Percentiles rank a stretch among this genome's conserved stretches.
These are phyloP conservation scores for Oplegnathus fasciatus DNA, from an alignment of 2,113 vertebrate genomes.

Conservation along the genomic window DNA sequence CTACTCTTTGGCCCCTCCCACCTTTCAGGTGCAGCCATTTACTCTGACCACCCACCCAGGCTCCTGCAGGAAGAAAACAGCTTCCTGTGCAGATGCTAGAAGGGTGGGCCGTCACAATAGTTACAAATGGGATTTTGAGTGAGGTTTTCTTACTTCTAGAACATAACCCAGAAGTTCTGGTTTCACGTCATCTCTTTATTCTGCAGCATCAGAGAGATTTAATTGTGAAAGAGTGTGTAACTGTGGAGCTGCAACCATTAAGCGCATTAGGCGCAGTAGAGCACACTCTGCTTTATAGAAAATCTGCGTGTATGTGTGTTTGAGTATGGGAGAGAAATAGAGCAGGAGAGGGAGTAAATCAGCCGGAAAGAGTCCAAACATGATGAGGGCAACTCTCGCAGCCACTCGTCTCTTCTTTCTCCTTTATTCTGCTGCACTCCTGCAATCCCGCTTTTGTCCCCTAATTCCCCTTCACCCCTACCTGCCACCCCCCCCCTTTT, in stretches of 20 bases:
- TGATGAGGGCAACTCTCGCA: slow-evolving; percentile 6
- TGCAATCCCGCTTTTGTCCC: slow-evolving; percentile 35
- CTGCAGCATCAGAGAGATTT: slow-evolving; percentile 3
- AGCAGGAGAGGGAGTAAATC: slow-evolving; percentile 27
- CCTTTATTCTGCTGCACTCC: neutral
- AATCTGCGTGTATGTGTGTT: slow-evolving; percentile 5
- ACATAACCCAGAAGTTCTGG: neutral
- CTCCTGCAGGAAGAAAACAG: too few relatives aligned
- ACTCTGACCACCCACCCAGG: too few relatives aligned
- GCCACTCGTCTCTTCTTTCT: neutral
- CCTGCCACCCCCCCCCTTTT: slow-evolving; percentile 17
- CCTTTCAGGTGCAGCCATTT: too few relatives aligned
- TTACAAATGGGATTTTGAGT: too few relatives aligned
- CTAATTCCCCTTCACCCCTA: slow-evolving; percentile 62
- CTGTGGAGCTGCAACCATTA: neutral
- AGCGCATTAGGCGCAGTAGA: neutral
- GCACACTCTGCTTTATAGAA: slow-evolving; percentile 7
- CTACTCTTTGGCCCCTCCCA: too few relatives aligned
- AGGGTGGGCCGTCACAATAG: too few relatives aligned
- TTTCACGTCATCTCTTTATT: neutral
- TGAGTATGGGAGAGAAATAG: neutral
- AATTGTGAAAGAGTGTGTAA: neutral
- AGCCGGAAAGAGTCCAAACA: slow-evolving; percentile 20
- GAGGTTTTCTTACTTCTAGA: too few relatives aligned
- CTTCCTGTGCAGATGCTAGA: too few relatives aligned